Evolutionary conservation across 2,113 vertebrate species (phyloP), one percentile per base, ranked within the genome.

Genomic region (Mormyrus lacerda): DNA sequence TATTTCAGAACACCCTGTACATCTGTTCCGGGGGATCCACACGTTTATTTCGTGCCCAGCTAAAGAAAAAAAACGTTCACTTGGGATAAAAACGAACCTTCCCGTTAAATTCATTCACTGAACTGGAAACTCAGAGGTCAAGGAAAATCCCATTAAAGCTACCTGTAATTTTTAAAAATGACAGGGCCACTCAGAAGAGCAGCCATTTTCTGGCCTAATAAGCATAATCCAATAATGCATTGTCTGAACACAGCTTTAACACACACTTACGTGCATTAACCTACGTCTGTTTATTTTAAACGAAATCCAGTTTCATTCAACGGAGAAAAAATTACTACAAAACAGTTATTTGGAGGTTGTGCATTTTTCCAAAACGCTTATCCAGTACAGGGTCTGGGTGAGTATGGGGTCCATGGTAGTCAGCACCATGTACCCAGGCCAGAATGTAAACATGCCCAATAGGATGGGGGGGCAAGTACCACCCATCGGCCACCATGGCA

Each of bases 141-240:
- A 47, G 82, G 39, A 84, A 84, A 84, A 84, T 84, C 82, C 82
- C 82, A 84, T 84, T 84, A 45, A 84, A 47, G 24, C 82, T 84
- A 45, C 82, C 17, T 42, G 39, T 84, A 84, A 84, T 84, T 84
- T 84, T 82, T 9, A 8, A 45, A 84, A 84, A 84, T 84, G 82
- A 84, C 82, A n/a, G 82, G 39, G 10, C 39, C 44, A 47, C 10
- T 44, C 21, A 79, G 42, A 79, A 8, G 44, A 42, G 39, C 82
- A n/a, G 44, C 9, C 44, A 47, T 47, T 84, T 24, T 11, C 82
- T 6, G 44, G 82, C 39, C 19, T 44, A 84, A 45, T 84, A 45
- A 84, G 19, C 44, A 84, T 82, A 44, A 82, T 44, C 31, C 35
- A 39, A 21, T 82, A 82, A 82, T 82, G 15, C 39, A 39, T 82